Conservation (phyloP, 2,888 invertebrate genomes). For the Thera obeliscata region DNA sequence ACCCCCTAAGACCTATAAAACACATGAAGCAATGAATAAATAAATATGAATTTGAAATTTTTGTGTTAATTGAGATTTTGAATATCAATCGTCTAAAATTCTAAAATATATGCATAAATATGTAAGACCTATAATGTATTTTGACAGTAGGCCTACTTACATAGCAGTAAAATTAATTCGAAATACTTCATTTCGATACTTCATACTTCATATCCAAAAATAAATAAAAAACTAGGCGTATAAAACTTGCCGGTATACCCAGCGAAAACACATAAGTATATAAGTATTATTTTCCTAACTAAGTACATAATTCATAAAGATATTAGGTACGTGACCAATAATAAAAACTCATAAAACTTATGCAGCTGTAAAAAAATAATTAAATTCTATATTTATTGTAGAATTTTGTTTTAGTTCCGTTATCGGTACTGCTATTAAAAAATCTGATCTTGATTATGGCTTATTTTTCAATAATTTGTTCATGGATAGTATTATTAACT, state of each 20-base stretch:
- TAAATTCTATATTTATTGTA: too few species aligned
- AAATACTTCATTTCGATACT: conserved; percentile 9
- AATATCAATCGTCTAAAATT: too few species aligned
- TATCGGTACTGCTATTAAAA: neutral
- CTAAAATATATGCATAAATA: too few species aligned
- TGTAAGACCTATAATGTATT: too few species aligned
- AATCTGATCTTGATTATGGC: neutral
- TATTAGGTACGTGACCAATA: neutral
- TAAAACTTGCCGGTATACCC: neutral
- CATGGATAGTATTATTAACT: neutral
- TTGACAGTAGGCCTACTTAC: neutral
- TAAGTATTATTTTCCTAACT: too few species aligned
- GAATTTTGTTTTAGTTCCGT: neutral
- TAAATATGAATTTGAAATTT: too few species aligned
- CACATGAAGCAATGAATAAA: too few species aligned
- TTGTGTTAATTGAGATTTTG: too few species aligned
- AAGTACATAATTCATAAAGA: too few species aligned
- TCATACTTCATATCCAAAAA: neutral
- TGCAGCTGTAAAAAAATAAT: neutral
- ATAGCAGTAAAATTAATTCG: conserved; percentile 3
- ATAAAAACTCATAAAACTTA: neutral
- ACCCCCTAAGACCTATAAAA: too few species aligned
- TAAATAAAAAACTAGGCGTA: neutral
- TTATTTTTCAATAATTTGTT: neutral
- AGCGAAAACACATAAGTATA: too few species aligned